Evolutionary conservation across 2,113 vertebrate species (phyloP).

Genomic region (Daphoenositta chrysoptera): DNA sequence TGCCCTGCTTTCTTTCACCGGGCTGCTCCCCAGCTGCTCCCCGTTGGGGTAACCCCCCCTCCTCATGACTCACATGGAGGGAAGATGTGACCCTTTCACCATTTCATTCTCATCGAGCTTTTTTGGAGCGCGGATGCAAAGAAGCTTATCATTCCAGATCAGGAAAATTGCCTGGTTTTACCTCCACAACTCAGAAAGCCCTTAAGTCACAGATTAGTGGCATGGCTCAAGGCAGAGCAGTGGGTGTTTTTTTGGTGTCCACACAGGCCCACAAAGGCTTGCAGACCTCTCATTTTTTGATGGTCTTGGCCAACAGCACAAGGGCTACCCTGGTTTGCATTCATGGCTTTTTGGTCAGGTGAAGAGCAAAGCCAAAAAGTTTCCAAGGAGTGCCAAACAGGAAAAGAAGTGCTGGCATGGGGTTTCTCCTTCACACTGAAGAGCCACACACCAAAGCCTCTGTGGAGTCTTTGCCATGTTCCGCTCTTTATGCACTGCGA

Average conservation of each 20-base stretch:
- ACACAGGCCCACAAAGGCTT: rapidly evolving
- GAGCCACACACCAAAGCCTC: neutral
- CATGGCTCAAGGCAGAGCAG: rapidly evolving
- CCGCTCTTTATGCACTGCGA: neutral
- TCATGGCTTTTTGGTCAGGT: neutral
- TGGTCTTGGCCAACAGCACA: rapidly evolving
- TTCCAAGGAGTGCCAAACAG: neutral
- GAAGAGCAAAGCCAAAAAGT: neutral
- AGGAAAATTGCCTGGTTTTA: neutral
- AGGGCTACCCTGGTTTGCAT: neutral
- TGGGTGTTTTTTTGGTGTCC: neutral
- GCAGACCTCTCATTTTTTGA: neutral
- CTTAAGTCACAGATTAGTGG: neutral
- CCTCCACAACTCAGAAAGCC: neutral
- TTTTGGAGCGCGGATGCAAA: neutral
- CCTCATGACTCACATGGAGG: neutral
- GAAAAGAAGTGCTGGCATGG: neutral
- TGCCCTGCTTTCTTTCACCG: neutral
- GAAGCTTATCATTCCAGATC: neutral
- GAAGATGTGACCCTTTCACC: neutral
- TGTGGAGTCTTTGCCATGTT: neutral
- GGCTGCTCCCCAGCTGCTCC: neutral
- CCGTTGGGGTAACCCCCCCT: neutral
- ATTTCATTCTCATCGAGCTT: neutral
- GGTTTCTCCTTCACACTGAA: neutral